phyloP scores from a whole-genome alignment of 1,140 invertebrate genomes.

The Macrobrachium rosenbergii region DNA sequence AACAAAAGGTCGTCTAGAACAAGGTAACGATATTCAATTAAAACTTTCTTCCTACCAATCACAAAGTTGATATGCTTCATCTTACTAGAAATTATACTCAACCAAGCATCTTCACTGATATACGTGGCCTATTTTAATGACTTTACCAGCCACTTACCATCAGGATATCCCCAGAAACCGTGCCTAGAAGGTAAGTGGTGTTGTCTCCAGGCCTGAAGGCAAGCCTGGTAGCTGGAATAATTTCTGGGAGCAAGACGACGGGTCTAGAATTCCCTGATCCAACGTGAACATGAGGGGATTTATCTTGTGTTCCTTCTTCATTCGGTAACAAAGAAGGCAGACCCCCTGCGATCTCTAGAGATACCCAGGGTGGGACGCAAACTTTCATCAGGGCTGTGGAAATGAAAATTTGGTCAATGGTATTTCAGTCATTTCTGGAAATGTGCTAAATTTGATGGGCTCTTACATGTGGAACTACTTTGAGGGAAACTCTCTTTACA shows the following conservation, averaged over 20 bases:
- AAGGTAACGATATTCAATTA: too few species aligned
- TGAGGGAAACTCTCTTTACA: not conserved
- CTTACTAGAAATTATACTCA: too few species aligned
- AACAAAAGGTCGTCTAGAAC: too few species aligned
- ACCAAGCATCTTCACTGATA: not conserved
- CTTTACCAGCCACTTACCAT: conserved; percentile 42
- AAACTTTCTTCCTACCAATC: too few species aligned
- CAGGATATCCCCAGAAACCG: conserved; percentile 53
- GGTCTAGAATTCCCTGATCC: not conserved
- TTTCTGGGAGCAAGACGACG: conserved; percentile 27
- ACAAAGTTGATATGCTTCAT: too few species aligned
- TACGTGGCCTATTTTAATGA: not conserved
- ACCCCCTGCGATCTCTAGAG: conserved; percentile 39
- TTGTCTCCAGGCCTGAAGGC: conserved; percentile 54
- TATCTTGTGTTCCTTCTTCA: not conserved
- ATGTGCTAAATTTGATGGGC: not conserved
- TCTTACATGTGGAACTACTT: not conserved
- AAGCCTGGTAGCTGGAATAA: conserved; percentile 49
- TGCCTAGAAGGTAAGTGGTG: conserved; percentile 60
- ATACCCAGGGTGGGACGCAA: conserved; percentile 42
- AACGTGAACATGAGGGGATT: not conserved
- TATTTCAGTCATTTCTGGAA: not conserved
- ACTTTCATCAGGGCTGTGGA: conserved; percentile 48
- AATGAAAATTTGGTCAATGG: not conserved
- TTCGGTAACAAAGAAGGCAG: conserved; percentile 1